These are phyloP conservation scores for Mythimna impura DNA, from an alignment of 2,888 invertebrate species.

Conservation along the genomic window DNA sequence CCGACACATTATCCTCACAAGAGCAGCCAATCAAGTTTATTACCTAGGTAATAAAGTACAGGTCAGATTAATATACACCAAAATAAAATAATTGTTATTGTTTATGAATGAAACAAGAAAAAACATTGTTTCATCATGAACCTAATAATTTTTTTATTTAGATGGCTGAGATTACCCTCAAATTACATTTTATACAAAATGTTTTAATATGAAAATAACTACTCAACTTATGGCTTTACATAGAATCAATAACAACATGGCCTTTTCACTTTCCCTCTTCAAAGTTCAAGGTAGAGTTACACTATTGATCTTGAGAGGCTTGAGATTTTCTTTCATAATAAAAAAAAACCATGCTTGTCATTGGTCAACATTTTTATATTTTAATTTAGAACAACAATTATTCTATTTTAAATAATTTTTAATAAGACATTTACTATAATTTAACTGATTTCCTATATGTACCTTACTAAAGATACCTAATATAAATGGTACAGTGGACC, in stretches of 20 bases:
- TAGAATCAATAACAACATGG: slow-evolving; percentile 49
- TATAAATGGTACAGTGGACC: background rate
- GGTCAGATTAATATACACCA: background rate
- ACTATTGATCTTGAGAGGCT: slow-evolving; percentile 31
- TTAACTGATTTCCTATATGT: background rate
- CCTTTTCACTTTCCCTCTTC: slow-evolving; percentile 54
- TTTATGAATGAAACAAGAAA: slow-evolving; percentile 25
- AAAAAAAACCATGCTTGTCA: slow-evolving; percentile 19
- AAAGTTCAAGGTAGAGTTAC: slow-evolving; percentile 53
- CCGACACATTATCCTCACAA: background rate
- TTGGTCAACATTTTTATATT: background rate
- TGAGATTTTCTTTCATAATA: background rate
- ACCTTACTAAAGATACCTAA: background rate
- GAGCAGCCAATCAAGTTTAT: background rate
- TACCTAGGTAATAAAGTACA: background rate
- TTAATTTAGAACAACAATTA: background rate
- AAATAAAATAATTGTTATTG: slow-evolving; percentile 44
- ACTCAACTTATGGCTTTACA: slow-evolving; percentile 7
- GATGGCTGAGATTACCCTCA: background rate
- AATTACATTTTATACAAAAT: background rate
- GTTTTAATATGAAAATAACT: background rate
- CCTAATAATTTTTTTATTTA: background rate
- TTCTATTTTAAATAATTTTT: slow-evolving; percentile 10
- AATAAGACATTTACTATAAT: background rate
- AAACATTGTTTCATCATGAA: slow-evolving; percentile 16